Evolutionary conservation across 2,797 vertebrate genomes (phyloP).

Genomic region (Nannoperca australis): DNA sequence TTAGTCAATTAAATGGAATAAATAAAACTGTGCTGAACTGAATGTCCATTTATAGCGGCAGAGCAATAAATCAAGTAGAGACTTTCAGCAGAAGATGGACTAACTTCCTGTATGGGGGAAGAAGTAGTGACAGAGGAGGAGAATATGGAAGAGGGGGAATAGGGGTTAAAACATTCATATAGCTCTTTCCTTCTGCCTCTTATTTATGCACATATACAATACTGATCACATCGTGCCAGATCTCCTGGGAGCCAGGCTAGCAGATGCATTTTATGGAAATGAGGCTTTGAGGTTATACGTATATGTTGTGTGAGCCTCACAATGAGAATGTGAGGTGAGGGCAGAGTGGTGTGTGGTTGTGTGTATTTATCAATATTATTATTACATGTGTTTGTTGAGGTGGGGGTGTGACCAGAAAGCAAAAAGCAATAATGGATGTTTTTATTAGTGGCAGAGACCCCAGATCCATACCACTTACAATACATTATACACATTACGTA

Average conservation of each 20-base stretch:
- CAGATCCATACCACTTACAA: slow-evolving; percentile 1
- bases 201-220: slow-evolving; percentile 72
- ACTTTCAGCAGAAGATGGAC: slow-evolving; percentile 15
- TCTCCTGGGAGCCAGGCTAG: slow-evolving; percentile 63
- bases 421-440: slow-evolving; percentile 19
- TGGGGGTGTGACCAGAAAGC: background rate
- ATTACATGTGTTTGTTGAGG: slow-evolving; percentile 17
- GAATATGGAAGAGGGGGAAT: background rate
- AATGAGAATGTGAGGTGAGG: slow-evolving; percentile 3
- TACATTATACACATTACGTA: slow-evolving; percentile 13
- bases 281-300: slow-evolving; percentile 58
- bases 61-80: slow-evolving; percentile 39
- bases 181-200: slow-evolving; percentile 52
- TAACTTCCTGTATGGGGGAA: slow-evolving; percentile 1
- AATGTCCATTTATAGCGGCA: slow-evolving; percentile 24
- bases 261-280: slow-evolving; percentile 76
- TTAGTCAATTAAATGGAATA: slow-evolving; percentile 7
- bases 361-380: slow-evolving; percentile 29
- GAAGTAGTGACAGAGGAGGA: background rate
- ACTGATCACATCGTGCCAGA: slow-evolving; percentile 53
- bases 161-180: slow-evolving; percentile 60
- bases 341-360: slow-evolving; percentile 23
- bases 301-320: slow-evolving; percentile 11
- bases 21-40: slow-evolving; percentile 10
- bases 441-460: slow-evolving; percentile 1